Base-by-base conservation (phyloP, 2,888 invertebrate genomes). In the Caenorhabditis sinica region DNA sequence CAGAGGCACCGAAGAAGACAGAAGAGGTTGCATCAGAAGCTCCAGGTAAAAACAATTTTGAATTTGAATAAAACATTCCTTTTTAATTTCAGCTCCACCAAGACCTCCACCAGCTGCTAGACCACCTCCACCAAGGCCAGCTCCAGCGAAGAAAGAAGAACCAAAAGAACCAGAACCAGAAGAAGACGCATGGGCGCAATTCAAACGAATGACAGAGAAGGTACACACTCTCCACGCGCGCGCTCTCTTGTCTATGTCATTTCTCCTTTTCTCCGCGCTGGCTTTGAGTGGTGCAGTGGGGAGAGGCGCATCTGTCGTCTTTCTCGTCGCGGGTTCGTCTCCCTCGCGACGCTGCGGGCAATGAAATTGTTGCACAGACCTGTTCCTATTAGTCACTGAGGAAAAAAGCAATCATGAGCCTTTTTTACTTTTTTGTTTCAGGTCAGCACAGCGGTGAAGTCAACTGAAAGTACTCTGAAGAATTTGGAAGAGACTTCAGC, bases 131-230 rank as follows among this genome's bases (percentile, higher is more conserved):
- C 87, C 89, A 60, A 56, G 82, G 56, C 89, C 89, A 1, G 72
- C 86, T 17, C 86, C 84, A 53, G 82, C 77, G 3, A 73, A 79
- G 17, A 63, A 56, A 20, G 76, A 83, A 53, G 69, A 74, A 28
- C 66, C 82, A 71, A 84, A 87, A 69, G 68, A 83, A 66, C 82
- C 85, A 60, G 90, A 89, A 53, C 79, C 79, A n/a, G 91, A 92
- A 71, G 92, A 92, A 79, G 92, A 92, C 71, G 89, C 92, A 8
- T 92, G 92, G 92, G 89, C 92, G 13, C 81, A 88, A 36, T 92
- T 92, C 82, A 90, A 92, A 63, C 85, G 89, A 60, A 92, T 92
- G 92, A 92, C 90, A 9, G 91, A 90, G 63, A 90, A 90, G 73
- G 91, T 91, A 20, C 53, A 76, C 30, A 17, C 33, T 11, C 11